Conservation (phyloP, 2,113 vertebrate genomes). For the Holacanthus passer region DNA sequence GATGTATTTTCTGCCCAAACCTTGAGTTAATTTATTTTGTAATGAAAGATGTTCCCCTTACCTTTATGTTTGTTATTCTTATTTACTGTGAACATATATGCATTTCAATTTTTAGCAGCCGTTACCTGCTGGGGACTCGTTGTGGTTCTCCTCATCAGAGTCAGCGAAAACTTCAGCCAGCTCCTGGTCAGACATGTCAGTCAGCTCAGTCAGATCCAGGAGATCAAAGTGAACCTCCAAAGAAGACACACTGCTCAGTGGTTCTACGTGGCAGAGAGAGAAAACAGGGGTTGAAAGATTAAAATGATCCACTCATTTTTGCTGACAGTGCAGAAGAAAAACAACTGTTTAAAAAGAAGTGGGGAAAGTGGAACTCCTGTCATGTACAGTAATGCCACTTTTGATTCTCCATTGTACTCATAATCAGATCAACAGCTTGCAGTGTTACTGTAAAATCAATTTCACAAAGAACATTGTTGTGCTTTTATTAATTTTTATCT, state of each 20-base stretch:
- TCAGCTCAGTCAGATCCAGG: slow-evolving; percentile 95
- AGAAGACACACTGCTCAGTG: slow-evolving; percentile 97
- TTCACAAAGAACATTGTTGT: background rate
- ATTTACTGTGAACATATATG: background rate
- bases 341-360: slow-evolving; percentile 8
- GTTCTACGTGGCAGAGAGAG: slow-evolving; percentile 84
- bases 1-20: background rate
- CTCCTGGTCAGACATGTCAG: slow-evolving; percentile 98
- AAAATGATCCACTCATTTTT: background rate
- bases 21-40: background rate
- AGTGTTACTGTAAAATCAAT: slow-evolving; percentile 33
- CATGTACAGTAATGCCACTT: background rate
- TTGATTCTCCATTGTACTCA: slow-evolving; percentile 25
- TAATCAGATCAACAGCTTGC: slow-evolving; percentile 47
- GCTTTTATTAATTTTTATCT: slow-evolving; percentile 21
- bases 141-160: slow-evolving; percentile 94
- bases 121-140: slow-evolving; percentile 90
- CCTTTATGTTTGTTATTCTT: background rate
- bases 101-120: background rate
- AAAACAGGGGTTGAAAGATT: background rate
- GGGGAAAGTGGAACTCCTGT: background rate
- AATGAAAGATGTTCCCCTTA: background rate
- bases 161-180: slow-evolving; percentile 96
- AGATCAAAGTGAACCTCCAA: slow-evolving; percentile 99
- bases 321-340: slow-evolving; percentile 16